Percentiles rank a stretch among this genome's conserved stretches.
Evolutionary conservation across 2,797 vertebrate species (phyloP).

Genomic region (Microcaecilia unicolor): DNA sequence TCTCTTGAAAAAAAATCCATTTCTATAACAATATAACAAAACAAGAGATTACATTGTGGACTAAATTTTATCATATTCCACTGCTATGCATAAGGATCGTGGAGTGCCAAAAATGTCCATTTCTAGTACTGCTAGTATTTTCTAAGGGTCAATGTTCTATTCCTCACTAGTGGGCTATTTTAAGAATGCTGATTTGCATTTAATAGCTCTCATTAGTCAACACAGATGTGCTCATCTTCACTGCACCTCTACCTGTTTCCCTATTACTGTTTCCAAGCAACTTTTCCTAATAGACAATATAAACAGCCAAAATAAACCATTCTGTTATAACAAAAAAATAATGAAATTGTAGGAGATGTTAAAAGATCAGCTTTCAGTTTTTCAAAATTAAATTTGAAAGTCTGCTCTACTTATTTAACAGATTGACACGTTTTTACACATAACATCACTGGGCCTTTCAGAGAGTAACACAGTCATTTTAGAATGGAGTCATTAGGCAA

Average conservation of each 20-base stretch:
- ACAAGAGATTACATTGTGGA: too few species aligned
- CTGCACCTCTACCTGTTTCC: background rate
- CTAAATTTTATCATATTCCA: too few species aligned
- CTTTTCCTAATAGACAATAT: conserved; percentile 23
- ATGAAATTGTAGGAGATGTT: conserved; percentile 43
- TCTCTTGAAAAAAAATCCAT: too few species aligned
- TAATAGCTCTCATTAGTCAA: background rate
- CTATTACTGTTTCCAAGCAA: conserved; percentile 3
- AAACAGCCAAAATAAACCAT: conserved; percentile 18
- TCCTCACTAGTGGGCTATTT: too few species aligned
- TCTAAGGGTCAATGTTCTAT: too few species aligned
- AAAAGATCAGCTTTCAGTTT: conserved; percentile 47
- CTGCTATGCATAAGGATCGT: too few species aligned
- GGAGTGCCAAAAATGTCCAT: too few species aligned
- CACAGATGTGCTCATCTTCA: background rate
- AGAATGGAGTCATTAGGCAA: conserved; percentile 63
- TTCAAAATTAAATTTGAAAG: conserved; percentile 59
- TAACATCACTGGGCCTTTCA: conserved; percentile 50
- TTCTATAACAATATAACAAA: too few species aligned
- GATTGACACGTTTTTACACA: conserved; percentile 63
- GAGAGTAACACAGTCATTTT: conserved; percentile 47
- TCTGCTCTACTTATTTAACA: conserved; percentile 44
- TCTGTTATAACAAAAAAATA: conserved; percentile 29
- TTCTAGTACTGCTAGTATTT: too few species aligned
- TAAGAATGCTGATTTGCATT: background rate